Evolutionary conservation across 2,113 vertebrate genomes (phyloP).

Genomic region (Chinchilla lanigera): DNA sequence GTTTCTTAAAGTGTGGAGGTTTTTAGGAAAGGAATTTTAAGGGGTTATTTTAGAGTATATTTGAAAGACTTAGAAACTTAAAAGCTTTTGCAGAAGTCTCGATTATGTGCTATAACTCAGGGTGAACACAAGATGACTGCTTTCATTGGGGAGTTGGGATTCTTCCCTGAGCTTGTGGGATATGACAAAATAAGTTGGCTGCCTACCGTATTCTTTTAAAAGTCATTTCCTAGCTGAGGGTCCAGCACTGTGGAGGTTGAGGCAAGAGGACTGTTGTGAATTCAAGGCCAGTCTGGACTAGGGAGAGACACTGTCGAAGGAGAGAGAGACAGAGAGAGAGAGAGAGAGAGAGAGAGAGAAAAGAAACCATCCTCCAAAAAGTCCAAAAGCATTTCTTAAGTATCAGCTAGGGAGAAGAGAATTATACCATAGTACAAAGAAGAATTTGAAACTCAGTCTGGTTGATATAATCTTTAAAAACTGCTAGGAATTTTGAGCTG

Average conservation of each 20-base stretch:
- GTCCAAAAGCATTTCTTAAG: no score
- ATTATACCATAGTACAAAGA: neutral
- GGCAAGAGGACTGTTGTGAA: neutral
- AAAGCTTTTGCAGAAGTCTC: neutral
- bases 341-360: neutral
- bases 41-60: constrained; percentile 5
- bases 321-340: neutral
- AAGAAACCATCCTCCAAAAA: neutral
- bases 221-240: neutral
- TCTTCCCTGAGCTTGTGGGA: neutral
- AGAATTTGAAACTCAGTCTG: constrained; percentile 14
- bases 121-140: neutral
- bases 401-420: neutral
- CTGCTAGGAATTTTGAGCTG: neutral
- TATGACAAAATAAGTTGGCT: constrained; percentile 38
- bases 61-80: constrained; percentile 33
- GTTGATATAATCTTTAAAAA: neutral
- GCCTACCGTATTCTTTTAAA: neutral
- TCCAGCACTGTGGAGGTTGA: neutral
- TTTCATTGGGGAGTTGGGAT: neutral
- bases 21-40: constrained; percentile 18
- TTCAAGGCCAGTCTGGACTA: neutral
- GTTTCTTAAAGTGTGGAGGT: neutral
- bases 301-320: neutral
- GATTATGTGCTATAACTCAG: neutral